phyloP scores from a whole-genome alignment of 2,888 invertebrate genomes.

The Brachynemurus nebulosus region DNA sequence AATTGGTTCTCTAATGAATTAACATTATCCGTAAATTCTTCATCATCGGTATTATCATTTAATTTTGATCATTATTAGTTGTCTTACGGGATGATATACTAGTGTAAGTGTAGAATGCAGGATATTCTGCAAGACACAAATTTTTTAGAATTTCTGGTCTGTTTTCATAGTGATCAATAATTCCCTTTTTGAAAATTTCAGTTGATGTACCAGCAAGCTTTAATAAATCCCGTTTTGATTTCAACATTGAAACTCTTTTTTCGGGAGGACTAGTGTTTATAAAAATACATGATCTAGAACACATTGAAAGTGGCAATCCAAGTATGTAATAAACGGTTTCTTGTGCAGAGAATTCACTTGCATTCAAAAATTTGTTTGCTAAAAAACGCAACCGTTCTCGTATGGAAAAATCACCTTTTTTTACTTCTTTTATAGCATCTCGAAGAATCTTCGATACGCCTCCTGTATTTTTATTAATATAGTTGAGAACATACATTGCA shows the following conservation, averaged over 20 bases:
- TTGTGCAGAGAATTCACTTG: conserved; percentile 15
- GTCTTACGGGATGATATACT: no score
- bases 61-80: not conserved
- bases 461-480: conserved; percentile 18
- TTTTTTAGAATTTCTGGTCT: not conserved
- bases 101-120: not conserved
- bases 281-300: not conserved
- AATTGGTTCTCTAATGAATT: no score
- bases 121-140: not conserved
- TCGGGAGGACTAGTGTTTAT: not conserved
- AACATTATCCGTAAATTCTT: not conserved
- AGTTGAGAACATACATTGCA: conserved; percentile 23
- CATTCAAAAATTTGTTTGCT: conserved; percentile 16
- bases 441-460: conserved; percentile 16
- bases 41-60: not conserved
- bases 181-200: not conserved
- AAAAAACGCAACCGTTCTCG: conserved; percentile 17
- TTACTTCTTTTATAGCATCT: conserved; percentile 19
- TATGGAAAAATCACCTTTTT: conserved; percentile 18
- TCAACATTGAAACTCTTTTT: not conserved
- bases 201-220: not conserved
- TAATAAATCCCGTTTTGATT: not conserved
- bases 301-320: conserved; percentile 10
- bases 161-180: not conserved
- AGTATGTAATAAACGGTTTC: conserved; percentile 19